phyloP scores from a whole-genome alignment of 1,140 invertebrate species.

The Acromyrmex heyeri region DNA sequence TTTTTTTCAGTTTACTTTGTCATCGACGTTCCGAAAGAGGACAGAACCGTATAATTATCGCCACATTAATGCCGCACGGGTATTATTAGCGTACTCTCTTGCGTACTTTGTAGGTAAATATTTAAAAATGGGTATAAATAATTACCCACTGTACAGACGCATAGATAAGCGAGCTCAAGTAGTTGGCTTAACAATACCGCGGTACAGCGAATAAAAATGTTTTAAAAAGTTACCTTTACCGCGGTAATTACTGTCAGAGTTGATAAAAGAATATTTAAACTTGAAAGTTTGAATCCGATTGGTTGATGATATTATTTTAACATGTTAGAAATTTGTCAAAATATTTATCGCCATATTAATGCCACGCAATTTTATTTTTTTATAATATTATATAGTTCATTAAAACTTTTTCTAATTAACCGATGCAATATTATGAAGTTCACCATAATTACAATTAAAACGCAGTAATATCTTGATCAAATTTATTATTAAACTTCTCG shows the following conservation, averaged over 20 bases:
- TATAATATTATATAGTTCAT: background rate
- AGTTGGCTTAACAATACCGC: slow-evolving; percentile 33
- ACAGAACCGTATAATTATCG: slow-evolving; percentile 21
- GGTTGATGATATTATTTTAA: background rate
- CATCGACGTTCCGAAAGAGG: slow-evolving; percentile 5
- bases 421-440: background rate
- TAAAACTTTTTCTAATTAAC: background rate
- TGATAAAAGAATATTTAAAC: slow-evolving; percentile 41
- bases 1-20: slow-evolving; percentile 31
- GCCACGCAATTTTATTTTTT: background rate
- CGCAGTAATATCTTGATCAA: background rate
- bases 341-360: slow-evolving; percentile 2
- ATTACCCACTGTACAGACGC: slow-evolving; percentile 24
- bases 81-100: slow-evolving; percentile 34
- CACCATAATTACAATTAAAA: background rate
- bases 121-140: slow-evolving; percentile 49
- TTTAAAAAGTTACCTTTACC: slow-evolving; percentile 9
- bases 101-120: slow-evolving; percentile 33
- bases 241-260: slow-evolving; percentile 23
- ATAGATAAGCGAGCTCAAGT: slow-evolving; percentile 44
- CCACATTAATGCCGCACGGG: slow-evolving; percentile 12
- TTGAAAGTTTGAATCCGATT: background rate
- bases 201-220: slow-evolving; percentile 19
- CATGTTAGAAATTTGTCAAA: background rate
- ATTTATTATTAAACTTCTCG: background rate